A percentile compares a stretch with the other conserved stretches of the same genome.
Conservation (phyloP, 2,797 vertebrate species). For the Rhabdomys pumilio region DNA sequence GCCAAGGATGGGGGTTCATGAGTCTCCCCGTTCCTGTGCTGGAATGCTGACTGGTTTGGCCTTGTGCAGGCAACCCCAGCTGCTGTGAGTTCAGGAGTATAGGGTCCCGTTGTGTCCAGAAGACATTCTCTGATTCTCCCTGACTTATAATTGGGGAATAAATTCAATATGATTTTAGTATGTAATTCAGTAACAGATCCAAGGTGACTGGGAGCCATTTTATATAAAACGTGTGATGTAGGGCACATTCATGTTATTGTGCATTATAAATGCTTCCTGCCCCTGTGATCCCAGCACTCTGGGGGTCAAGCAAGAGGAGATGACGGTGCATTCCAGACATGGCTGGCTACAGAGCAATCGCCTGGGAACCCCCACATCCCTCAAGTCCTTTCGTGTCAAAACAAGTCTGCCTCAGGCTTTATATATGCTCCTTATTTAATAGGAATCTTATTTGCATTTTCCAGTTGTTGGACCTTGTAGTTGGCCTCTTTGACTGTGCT, state of each 20-base stretch:
- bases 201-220: neutral
- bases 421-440: conserved; percentile 8
- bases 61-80: no score
- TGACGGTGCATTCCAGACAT: neutral
- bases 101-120: no score
- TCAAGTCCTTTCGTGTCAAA: conserved; percentile 27
- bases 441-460: conserved; percentile 7
- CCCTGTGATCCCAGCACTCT: neutral
- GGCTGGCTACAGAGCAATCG: neutral
- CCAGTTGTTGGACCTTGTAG: neutral
- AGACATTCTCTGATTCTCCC: neutral
- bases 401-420: neutral
- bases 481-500: neutral
- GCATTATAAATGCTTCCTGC: neutral
- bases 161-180: neutral
- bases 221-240: neutral
- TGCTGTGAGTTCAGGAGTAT: neutral
- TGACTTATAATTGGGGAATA: neutral
- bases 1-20: neutral
- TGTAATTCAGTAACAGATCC: neutral
- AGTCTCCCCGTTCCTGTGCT: neutral
- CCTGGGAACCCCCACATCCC: neutral
- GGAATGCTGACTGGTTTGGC: neutral
- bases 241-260: neutral
- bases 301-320: neutral